These are phyloP conservation scores for Drosophila punjabiensis DNA, from an alignment of 1,140 invertebrate genomes.

Conservation along the genomic window DNA sequence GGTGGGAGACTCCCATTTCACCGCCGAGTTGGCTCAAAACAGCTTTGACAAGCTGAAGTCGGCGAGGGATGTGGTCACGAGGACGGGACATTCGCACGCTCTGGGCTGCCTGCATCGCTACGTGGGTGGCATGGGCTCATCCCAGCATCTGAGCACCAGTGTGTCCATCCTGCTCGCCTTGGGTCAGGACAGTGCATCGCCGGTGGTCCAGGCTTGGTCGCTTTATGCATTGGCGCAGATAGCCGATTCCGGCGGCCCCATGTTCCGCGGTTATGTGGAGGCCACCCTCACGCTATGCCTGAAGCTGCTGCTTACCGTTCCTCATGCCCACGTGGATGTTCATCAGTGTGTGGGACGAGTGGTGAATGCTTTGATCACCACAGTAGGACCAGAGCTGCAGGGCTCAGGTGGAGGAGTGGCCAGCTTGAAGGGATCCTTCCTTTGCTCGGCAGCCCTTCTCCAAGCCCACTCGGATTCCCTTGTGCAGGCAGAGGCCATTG, in stretches of 20 bases:
- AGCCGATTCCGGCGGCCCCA: slow-evolving; percentile 98
- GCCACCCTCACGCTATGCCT: slow-evolving; percentile 95
- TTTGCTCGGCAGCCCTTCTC: slow-evolving; percentile 96
- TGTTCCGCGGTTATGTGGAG: slow-evolving; percentile 99
- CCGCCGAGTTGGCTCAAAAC: slow-evolving; percentile 95
- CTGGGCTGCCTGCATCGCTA: slow-evolving; percentile 96
- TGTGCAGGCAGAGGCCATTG: slow-evolving; percentile 97
- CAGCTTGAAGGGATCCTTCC: slow-evolving; percentile 91
- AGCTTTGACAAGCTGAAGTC: slow-evolving; percentile 96
- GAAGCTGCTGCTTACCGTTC: slow-evolving; percentile 95
- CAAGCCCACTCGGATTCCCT: slow-evolving; percentile 95
- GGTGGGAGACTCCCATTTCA: slow-evolving; percentile 93
- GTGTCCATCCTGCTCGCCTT: slow-evolving; percentile 97
- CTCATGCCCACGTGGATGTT: slow-evolving; percentile 96
- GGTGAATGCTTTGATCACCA: slow-evolving; percentile 97
- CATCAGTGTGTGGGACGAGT: slow-evolving; percentile 98
- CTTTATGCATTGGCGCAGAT: slow-evolving; percentile 97
- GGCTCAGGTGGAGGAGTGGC: slow-evolving; percentile 90
- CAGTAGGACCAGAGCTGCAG: slow-evolving; percentile 98
- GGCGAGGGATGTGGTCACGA: slow-evolving; percentile 93
- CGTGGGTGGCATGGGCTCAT: slow-evolving; percentile 95
- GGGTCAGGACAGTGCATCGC: slow-evolving; percentile 92
- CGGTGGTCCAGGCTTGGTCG: slow-evolving; percentile 94
- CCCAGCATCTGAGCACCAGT: slow-evolving; percentile 96
- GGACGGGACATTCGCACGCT: slow-evolving; percentile 97